Conservation (phyloP, 2,797 vertebrate species). For the Lepidocolaptes lacrymiger region DNA sequence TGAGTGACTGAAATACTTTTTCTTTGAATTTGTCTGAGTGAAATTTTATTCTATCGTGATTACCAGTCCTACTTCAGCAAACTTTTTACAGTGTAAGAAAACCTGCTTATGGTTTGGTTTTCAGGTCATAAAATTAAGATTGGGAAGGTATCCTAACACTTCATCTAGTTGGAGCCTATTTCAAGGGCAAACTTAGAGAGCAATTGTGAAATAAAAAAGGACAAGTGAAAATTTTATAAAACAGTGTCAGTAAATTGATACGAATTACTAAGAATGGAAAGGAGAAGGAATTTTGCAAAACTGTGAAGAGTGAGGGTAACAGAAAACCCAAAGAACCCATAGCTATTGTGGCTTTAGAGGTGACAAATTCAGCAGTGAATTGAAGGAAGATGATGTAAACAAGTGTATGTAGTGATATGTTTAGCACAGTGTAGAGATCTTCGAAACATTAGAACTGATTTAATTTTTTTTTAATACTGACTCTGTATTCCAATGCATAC, state of each 20-base stretch:
- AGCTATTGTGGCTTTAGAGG: neutral
- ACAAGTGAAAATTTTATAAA: neutral
- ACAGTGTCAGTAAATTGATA: neutral
- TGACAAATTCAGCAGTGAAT: neutral
- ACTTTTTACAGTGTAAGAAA: neutral
- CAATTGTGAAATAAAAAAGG: neutral
- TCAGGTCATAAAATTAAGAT: neutral
- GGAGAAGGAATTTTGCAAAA: neutral
- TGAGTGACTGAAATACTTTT: neutral
- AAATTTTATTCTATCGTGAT: neutral
- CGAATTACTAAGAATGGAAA: neutral
- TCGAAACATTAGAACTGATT: neutral
- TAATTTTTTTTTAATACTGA: constrained; percentile 9
- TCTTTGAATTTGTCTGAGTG: neutral
- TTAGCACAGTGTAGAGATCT: neutral
- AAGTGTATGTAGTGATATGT: neutral
- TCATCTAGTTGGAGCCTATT: neutral
- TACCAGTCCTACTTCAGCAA: neutral
- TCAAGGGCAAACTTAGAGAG: neutral
- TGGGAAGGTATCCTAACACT: neutral
- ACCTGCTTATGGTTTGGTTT: neutral
- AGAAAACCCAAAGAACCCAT: neutral
- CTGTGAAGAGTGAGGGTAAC: neutral
- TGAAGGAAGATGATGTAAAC: neutral
- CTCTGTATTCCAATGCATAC: constrained; percentile 64